Percentiles rank a stretch among this genome's conserved stretches.
Conservation (phyloP, 2,113 vertebrate genomes). For the Halichoerus grypus region DNA sequence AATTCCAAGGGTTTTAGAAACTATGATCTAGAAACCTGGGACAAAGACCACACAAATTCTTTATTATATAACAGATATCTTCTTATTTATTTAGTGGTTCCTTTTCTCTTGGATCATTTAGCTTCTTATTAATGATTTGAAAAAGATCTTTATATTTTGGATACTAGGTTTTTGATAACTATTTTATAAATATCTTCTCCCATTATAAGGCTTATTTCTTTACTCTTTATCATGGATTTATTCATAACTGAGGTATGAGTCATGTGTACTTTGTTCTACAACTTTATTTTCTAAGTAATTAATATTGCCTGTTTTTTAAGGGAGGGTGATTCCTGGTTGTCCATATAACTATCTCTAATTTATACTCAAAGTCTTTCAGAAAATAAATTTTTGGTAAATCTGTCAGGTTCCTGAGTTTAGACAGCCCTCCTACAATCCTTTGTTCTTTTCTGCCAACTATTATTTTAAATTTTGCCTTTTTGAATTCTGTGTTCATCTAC, state of each 20-base stretch:
- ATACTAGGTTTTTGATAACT: neutral
- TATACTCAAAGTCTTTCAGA: neutral
- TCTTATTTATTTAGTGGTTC: neutral
- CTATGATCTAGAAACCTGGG: neutral
- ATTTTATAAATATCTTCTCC: neutral
- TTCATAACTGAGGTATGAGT: conserved; percentile 1
- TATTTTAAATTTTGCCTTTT: neutral
- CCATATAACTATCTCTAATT: neutral
- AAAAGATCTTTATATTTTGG: neutral
- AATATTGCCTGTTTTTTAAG: neutral
- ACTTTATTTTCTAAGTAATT: neutral
- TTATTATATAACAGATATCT: neutral
- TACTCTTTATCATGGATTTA: neutral
- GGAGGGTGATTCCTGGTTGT: neutral
- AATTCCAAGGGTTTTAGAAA: neutral
- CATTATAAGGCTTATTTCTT: neutral
- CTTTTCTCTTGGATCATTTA: neutral
- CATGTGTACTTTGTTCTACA: neutral
- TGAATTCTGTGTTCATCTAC: neutral
- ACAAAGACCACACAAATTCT: neutral
- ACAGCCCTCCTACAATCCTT: neutral
- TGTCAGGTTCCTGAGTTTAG: neutral
- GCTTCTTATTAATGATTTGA: neutral
- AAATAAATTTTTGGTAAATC: neutral
- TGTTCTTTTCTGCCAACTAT: neutral